Evolutionary conservation across 2,888 invertebrate species (phyloP).

Genomic region (Anthophora plumipes): DNA sequence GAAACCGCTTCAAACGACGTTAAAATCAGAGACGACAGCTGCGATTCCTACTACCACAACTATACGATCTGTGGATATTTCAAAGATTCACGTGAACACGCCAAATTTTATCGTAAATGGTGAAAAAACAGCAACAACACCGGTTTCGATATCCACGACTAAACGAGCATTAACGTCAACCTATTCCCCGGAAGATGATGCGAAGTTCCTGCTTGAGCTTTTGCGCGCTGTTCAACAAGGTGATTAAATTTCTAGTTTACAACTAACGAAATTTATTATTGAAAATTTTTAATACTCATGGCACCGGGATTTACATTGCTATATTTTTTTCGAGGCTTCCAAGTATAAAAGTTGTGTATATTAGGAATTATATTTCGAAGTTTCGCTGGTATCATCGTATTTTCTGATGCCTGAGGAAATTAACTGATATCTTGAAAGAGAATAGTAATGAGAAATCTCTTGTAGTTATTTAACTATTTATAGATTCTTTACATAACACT

Average conservation of each 20-base stretch:
- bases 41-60: conserved; percentile 23
- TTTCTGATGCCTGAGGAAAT: too few relatives aligned
- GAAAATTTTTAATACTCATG: too few relatives aligned
- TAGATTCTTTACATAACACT: too few relatives aligned
- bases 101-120: conserved; percentile 68
- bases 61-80: conserved; percentile 54
- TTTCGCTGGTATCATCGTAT: too few relatives aligned
- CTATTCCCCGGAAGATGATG: conserved; percentile 80
- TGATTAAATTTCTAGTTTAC: conserved; percentile 27
- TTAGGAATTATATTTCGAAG: too few relatives aligned
- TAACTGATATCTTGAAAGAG: too few relatives aligned
- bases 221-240: conserved; percentile 73
- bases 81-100: conserved; percentile 64
- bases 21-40: conserved; percentile 37
- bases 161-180: conserved; percentile 67
- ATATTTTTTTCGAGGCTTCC: too few relatives aligned
- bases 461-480: too few relatives aligned
- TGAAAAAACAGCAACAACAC: conserved; percentile 55
- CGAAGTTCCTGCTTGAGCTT: conserved; percentile 78
- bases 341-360: too few relatives aligned
- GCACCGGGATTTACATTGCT: too few relatives aligned
- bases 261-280: background rate
- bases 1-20: conserved; percentile 84
- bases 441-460: too few relatives aligned
- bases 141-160: conserved; percentile 46